These are phyloP conservation scores for Pterocles burchelli DNA, from an alignment of 2,113 vertebrate species.

Conservation along the genomic window DNA sequence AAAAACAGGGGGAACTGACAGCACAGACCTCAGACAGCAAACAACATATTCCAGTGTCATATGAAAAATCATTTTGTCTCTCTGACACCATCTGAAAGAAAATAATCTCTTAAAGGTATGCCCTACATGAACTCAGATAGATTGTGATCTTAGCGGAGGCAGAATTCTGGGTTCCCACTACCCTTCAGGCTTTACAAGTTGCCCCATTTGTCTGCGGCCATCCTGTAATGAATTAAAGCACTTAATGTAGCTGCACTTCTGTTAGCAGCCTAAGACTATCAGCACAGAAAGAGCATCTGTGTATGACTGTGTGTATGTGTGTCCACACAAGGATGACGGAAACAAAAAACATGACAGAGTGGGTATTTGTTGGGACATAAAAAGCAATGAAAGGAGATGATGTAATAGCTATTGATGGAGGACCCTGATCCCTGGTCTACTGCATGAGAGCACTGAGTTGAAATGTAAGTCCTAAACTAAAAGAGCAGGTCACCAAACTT, in stretches of 20 bases:
- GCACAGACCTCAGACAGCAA: background rate
- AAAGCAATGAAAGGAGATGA: background rate
- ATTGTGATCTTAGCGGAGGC: background rate
- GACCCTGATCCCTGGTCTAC: background rate
- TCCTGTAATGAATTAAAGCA: background rate
- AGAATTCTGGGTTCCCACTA: background rate
- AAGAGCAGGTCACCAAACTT: background rate
- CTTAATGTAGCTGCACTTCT: accelerated
- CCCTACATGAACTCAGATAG: accelerated
- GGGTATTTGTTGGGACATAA: background rate
- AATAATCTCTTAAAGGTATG: accelerated
- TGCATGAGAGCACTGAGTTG: background rate
- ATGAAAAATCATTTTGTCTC: background rate
- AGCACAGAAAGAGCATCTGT: accelerated
- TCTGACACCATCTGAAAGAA: background rate
- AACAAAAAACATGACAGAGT: background rate
- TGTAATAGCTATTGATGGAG: background rate
- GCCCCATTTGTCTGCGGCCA: background rate
- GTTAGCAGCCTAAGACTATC: background rate
- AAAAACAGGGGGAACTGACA: background rate
- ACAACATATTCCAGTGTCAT: background rate
- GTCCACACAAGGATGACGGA: accelerated
- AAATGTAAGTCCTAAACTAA: background rate
- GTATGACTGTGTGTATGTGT: accelerated
- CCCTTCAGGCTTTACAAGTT: background rate